A percentile compares a stretch with the other conserved stretches of the same genome.
phyloP scores from a whole-genome alignment of 2,888 invertebrate species.

The Octonoba sinensis region DNA sequence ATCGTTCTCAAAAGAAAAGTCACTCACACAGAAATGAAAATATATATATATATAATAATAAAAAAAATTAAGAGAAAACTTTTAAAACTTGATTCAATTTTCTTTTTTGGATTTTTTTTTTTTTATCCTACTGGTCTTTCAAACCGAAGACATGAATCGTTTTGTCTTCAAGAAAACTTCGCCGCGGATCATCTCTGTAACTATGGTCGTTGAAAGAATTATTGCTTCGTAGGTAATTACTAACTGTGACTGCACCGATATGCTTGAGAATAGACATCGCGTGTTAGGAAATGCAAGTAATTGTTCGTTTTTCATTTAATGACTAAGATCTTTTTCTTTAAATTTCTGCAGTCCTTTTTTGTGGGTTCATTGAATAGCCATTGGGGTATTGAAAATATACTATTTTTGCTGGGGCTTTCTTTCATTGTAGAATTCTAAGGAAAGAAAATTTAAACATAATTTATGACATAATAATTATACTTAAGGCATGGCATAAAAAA shows the following conservation, averaged over 20 bases:
- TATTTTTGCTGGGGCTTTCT: too few species aligned
- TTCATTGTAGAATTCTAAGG: too few species aligned
- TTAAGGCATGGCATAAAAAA: too few species aligned
- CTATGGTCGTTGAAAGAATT: conserved; percentile 33
- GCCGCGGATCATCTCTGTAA: conserved; percentile 35
- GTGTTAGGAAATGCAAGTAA: conserved; percentile 36
- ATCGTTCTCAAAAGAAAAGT: conserved; percentile 21
- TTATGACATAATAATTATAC: too few species aligned
- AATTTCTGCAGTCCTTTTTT: too few species aligned
- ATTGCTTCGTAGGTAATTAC: conserved; percentile 38
- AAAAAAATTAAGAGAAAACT: neutral
- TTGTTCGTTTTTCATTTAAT: conserved; percentile 33
- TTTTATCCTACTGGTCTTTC: conserved; percentile 19
- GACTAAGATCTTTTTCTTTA: neutral
- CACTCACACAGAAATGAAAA: neutral
- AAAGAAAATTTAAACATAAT: too few species aligned
- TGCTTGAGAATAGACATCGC: conserved; percentile 26
- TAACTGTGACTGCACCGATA: conserved; percentile 51
- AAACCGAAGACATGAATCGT: conserved; percentile 28
- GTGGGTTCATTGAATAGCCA: too few species aligned
- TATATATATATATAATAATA: too few species aligned
- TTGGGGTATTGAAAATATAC: too few species aligned
- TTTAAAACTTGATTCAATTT: conserved; percentile 30
- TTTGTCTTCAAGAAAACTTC: conserved; percentile 35
- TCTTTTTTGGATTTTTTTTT: neutral